phyloP scores from a whole-genome alignment of 2,113 vertebrate genomes.

The Corythornis madagascariensis region DNA sequence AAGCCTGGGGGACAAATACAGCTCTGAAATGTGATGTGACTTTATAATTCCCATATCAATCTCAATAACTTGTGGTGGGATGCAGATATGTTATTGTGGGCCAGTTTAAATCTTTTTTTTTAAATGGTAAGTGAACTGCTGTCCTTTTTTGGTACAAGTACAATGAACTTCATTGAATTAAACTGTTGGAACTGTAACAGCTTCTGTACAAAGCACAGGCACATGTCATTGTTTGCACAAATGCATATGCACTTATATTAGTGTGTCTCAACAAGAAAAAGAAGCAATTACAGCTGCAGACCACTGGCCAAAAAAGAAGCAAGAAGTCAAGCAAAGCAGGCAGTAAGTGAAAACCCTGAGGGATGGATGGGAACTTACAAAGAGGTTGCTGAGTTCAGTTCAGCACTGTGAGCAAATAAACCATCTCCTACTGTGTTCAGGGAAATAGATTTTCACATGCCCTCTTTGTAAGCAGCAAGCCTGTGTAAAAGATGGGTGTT shows the following conservation, averaged over 20 bases:
- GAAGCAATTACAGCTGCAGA: not conserved
- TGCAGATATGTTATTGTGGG: not conserved
- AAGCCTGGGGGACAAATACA: not conserved
- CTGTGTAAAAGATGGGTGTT: not conserved
- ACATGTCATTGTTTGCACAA: not conserved
- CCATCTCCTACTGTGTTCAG: not conserved
- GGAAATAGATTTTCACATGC: constrained; percentile 1
- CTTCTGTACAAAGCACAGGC: not conserved
- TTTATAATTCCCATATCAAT: not conserved
- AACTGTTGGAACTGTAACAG: not conserved
- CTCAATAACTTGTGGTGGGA: not conserved
- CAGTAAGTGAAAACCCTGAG: constrained; percentile 1
- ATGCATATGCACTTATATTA: not conserved
- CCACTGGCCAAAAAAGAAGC: not conserved
- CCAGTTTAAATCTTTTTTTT: not conserved
- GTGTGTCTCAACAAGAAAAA: not conserved
- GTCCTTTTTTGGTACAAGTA: not conserved
- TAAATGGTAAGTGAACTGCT: not conserved
- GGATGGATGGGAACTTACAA: not conserved
- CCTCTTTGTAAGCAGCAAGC: not conserved
- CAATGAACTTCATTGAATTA: not conserved
- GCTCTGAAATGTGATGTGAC: not conserved
- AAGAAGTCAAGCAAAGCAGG: not conserved
- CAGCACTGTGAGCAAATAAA: constrained; percentile 11
- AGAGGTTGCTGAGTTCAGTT: not conserved